Evolutionary conservation across 2,888 invertebrate genomes (phyloP).

Genomic region (Caenorhabditis sulstoni): DNA sequence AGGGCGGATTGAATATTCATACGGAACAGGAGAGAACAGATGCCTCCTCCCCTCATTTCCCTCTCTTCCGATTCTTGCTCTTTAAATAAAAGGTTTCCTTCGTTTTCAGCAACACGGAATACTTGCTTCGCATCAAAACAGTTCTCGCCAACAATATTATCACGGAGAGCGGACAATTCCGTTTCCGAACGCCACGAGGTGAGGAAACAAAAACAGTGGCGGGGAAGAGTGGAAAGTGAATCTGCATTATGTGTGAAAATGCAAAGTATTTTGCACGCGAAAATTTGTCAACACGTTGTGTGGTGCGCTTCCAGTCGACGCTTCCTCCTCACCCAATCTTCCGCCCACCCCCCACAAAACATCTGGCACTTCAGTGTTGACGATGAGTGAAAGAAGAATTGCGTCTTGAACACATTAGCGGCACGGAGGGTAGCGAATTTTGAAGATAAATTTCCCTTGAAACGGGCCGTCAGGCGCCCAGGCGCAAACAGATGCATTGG

Average conservation of each 20-base stretch:
- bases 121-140: slow-evolving; percentile 76
- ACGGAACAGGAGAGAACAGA: slow-evolving; percentile 6
- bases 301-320: slow-evolving; percentile 10
- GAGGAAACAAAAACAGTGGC: slow-evolving; percentile 25
- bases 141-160: slow-evolving; percentile 68
- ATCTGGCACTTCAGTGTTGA: slow-evolving; percentile 52
- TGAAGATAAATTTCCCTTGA: neutral
- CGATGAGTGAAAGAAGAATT: slow-evolving; percentile 21
- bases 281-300: slow-evolving; percentile 39
- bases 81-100: neutral
- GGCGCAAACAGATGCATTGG: neutral
- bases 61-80: neutral
- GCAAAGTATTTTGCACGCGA: slow-evolving; percentile 45
- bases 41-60: neutral
- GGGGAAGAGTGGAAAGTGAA: slow-evolving; percentile 10
- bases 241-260: slow-evolving; percentile 51
- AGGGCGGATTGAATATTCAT: slow-evolving; percentile 18
- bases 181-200: slow-evolving; percentile 71
- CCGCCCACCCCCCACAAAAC: slow-evolving; percentile 5
- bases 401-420: slow-evolving; percentile 13
- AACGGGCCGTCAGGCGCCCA: too few relatives aligned
- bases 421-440: slow-evolving; percentile 9
- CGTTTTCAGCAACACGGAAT: slow-evolving; percentile 78
- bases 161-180: slow-evolving; percentile 77
- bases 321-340: too few relatives aligned